These are phyloP conservation scores for Mionectes macconnelli DNA, from an alignment of 2,113 vertebrate genomes.

Conservation along the genomic window DNA sequence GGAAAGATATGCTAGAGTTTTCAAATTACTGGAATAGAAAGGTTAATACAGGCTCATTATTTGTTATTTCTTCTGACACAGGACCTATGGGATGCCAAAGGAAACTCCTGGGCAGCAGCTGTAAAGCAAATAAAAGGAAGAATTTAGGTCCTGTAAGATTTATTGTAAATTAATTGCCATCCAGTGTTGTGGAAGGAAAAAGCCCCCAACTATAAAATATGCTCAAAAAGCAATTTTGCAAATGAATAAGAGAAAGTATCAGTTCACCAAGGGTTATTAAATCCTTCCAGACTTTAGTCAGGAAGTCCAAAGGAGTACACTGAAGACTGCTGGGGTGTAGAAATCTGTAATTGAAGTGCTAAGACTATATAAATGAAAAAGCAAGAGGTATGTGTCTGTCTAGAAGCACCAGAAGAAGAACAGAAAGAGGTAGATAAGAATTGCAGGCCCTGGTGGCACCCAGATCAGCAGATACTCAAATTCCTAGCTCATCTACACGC, in stretches of 20 bases:
- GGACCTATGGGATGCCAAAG: not conserved
- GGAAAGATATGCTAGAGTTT: not conserved
- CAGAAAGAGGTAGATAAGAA: not conserved
- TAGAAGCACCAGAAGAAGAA: not conserved
- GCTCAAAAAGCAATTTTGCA: not conserved
- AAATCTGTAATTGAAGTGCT: not conserved
- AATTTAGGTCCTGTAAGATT: not conserved
- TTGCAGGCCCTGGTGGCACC: not conserved
- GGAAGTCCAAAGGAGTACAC: not conserved
- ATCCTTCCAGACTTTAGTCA: not conserved
- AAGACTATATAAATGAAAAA: not conserved
- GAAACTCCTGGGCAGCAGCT: not conserved
- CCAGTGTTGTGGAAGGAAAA: not conserved
- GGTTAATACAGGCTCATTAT: not conserved
- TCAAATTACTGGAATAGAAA: not conserved
- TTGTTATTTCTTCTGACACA: slow-evolving; percentile 15
- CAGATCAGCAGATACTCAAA: not conserved
- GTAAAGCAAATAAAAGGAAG: slow-evolving; percentile 14
- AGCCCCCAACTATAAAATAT: not conserved
- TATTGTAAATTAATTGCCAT: not conserved
- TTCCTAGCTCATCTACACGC: not conserved
- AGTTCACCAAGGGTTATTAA: not conserved
- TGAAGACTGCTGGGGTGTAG: not conserved
- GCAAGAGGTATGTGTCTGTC: not conserved
- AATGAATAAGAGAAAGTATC: not conserved